Conservation (phyloP, 2,113 vertebrate genomes). For the Panthera uncia region DNA sequence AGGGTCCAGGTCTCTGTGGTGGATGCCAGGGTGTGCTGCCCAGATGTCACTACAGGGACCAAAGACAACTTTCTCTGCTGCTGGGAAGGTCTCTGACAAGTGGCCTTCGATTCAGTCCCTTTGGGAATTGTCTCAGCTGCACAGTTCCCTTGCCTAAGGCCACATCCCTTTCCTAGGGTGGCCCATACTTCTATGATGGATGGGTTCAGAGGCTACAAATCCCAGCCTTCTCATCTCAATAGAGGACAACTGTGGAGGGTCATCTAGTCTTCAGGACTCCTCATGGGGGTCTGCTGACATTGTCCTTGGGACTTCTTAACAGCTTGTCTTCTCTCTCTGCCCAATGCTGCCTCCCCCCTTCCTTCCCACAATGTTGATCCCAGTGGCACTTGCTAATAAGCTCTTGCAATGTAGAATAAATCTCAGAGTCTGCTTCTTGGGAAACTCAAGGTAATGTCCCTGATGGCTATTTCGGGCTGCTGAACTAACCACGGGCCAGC, state of each 20-base stretch:
- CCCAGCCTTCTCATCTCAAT: background rate
- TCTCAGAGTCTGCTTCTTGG: background rate
- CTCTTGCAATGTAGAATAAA: background rate
- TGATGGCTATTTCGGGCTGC: background rate
- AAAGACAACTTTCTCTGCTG: too few relatives aligned
- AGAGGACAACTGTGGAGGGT: background rate
- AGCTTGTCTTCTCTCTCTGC: background rate
- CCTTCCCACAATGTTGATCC: background rate
- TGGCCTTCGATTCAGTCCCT: background rate
- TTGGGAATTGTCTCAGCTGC: background rate
- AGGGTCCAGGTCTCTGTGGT: accelerated
- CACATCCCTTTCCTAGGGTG: background rate
- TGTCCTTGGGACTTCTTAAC: background rate
- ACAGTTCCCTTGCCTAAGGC: background rate
- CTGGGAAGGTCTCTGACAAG: background rate
- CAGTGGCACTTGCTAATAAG: background rate
- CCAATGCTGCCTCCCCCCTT: background rate
- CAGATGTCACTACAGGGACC: background rate
- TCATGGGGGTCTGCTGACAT: background rate
- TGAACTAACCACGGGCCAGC: background rate
- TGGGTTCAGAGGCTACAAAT: background rate
- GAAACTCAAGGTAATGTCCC: background rate
- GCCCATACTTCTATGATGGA: accelerated
- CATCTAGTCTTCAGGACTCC: background rate
- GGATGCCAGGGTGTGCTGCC: background rate